Evolutionary conservation across 2,888 invertebrate species (phyloP).

Genomic region (Hirudinaria manillensis): DNA sequence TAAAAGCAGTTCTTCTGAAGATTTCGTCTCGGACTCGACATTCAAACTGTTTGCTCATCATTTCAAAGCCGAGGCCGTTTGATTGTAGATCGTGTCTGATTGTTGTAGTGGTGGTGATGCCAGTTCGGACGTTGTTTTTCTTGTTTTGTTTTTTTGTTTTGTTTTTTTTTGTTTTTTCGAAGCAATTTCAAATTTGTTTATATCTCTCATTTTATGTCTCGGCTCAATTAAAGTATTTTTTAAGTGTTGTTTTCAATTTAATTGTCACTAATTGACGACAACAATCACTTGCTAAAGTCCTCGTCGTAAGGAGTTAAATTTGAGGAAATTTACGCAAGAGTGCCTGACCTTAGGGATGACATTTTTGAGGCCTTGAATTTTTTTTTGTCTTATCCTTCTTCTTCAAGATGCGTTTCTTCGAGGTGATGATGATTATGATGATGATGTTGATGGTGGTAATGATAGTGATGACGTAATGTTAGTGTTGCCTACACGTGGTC

Average conservation of each 20-base stretch:
- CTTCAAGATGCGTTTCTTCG: neutral
- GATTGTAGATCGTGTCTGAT: conserved; percentile 4
- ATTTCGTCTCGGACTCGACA: conserved; percentile 13
- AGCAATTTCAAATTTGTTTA: conserved; percentile 7
- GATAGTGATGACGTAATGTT: too few relatives aligned
- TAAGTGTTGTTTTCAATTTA: neutral
- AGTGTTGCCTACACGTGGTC: too few relatives aligned
- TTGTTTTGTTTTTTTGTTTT: neutral
- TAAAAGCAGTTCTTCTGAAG: neutral
- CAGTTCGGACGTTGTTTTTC: neutral
- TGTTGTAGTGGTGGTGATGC: neutral
- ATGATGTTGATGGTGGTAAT: too few relatives aligned
- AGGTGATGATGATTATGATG: neutral
- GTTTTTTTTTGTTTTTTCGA: neutral
- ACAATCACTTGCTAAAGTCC: too few relatives aligned
- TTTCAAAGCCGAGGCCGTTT: conserved; percentile 35
- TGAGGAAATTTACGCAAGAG: too few relatives aligned
- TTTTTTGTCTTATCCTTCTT: neutral
- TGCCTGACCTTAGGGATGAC: too few relatives aligned
- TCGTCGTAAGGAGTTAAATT: too few relatives aligned
- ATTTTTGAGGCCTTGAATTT: neutral
- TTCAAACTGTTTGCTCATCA: conserved; percentile 30
- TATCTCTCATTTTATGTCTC: neutral
- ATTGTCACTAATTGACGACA: neutral
- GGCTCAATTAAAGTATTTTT: conserved; percentile 18